Evolutionary conservation across 2,113 vertebrate genomes (phyloP).

Genomic region (Pholis gunnellus): DNA sequence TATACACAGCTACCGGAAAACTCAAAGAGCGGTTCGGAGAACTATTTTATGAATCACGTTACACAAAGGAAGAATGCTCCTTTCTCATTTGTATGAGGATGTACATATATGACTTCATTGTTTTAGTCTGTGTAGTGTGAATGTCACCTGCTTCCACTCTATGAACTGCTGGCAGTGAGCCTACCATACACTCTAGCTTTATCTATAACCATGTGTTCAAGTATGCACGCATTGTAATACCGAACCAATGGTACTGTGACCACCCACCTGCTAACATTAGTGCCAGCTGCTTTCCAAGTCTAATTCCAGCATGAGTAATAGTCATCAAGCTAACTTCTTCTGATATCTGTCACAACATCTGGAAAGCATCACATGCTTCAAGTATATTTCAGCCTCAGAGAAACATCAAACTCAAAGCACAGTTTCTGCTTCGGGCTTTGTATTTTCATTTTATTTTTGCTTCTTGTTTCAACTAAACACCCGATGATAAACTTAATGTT

Average conservation of each 20-base stretch:
- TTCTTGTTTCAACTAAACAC: conserved; percentile 5
- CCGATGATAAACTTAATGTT: background rate
- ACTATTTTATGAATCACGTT: background rate
- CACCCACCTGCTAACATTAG: conserved; percentile 36
- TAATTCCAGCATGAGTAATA: conserved; percentile 54
- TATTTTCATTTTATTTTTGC: background rate
- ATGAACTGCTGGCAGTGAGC: conserved; percentile 44
- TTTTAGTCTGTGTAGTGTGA: conserved; percentile 26
- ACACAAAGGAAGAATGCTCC: background rate
- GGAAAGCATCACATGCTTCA: conserved; percentile 28
- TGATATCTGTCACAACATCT: conserved; percentile 53
- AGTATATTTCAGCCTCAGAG: conserved; percentile 20
- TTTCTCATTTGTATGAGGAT: conserved; percentile 3
- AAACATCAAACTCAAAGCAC: conserved; percentile 22
- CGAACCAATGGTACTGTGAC: background rate
- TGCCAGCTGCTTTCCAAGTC: conserved; percentile 50
- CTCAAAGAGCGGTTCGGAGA: rapidly evolving
- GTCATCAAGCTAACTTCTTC: conserved; percentile 56
- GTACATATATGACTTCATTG: background rate
- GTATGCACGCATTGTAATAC: conserved; percentile 6
- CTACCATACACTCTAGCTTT: conserved; percentile 45
- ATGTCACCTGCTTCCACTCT: conserved; percentile 17
- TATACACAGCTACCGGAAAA: background rate
- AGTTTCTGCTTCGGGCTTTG: background rate
- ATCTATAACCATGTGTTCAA: conserved; percentile 46